Base-by-base conservation (phyloP, 2,888 invertebrate species). In the Tholera decimalis region DNA sequence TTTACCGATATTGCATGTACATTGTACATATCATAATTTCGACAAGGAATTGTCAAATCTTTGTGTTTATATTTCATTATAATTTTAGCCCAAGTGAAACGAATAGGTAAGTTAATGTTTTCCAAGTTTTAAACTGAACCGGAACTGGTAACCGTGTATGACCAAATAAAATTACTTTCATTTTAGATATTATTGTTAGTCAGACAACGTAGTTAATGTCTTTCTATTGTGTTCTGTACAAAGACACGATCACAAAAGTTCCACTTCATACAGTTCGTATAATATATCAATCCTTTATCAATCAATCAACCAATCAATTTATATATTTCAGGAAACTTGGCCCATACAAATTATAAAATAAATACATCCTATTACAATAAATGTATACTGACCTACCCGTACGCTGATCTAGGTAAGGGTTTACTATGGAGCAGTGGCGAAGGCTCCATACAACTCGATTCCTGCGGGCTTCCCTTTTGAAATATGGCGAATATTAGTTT, bases 121-220 rank as follows among this genome's bases (percentile, higher is more conserved):
- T 49, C 37, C 62, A 49, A 58, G 39, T 47, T 60, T 47, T 44
- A 63, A 71, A 62, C 61, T 72, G 50, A 55, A 22, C 61, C 55
- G 57, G 74, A 73, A 67, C 53, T 57, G 54, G 22, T 15, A 15
- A 37, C 28, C 44, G 50, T 54, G 44, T 63, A 47, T 56, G 46
- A 50, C 60, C 51, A 55, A 68, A 57, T 44, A 47, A 66, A 65
- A 65, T 60, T 51, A 70, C 79, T 76, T 79, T 76, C 65, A 73
- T 69, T 79, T 50, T 44, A 68, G 9, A 63, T 63, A 44, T 59
- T 54, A 69, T 78, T 77, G 59, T 72, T 51, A 79, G 59, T 57
- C 68, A 72, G 28, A 72, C 33, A 62, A 60, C 58, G 76, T 72
- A 64, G 47, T 66, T 56, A 35, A 39, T 66, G 58, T 56, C 49